Conservation (phyloP, 2,113 vertebrate genomes). For the Chascanopsetta lugubris region DNA sequence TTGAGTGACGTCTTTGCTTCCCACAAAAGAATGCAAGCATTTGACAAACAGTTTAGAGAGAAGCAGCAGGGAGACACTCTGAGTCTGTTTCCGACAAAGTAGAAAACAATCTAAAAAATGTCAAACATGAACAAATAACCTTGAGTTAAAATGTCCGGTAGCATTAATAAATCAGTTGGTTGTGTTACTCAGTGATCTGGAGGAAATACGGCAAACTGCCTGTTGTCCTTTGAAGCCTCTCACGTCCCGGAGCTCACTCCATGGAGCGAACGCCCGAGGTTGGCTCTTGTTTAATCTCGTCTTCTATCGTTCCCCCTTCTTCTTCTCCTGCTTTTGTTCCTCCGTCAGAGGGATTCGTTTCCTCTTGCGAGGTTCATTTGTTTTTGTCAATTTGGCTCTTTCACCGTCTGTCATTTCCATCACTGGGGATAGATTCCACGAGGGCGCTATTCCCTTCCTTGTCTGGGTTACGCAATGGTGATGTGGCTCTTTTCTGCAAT, state of each 20-base stretch:
- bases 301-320: not conserved
- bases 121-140: not conserved
- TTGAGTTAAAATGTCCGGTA: not conserved
- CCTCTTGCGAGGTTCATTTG: not conserved
- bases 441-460: not conserved
- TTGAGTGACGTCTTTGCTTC: no score
- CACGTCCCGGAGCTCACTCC: not conserved
- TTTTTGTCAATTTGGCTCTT: not conserved
- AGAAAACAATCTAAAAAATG: no score
- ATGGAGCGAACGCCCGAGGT: not conserved
- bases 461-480: not conserved
- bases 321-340: not conserved
- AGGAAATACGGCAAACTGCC: not conserved
- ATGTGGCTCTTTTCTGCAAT: not conserved
- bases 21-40: no score
- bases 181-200: not conserved
- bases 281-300: not conserved
- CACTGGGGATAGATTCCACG: not conserved
- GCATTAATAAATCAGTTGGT: not conserved
- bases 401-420: not conserved
- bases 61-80: no score
- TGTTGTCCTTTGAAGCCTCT: not conserved
- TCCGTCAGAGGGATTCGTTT: not conserved
- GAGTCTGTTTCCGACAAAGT: no score
- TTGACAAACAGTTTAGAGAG: not conserved